Evolutionary conservation across 2,888 invertebrate species (phyloP).

Genomic region (Cylloceria caligata): DNA sequence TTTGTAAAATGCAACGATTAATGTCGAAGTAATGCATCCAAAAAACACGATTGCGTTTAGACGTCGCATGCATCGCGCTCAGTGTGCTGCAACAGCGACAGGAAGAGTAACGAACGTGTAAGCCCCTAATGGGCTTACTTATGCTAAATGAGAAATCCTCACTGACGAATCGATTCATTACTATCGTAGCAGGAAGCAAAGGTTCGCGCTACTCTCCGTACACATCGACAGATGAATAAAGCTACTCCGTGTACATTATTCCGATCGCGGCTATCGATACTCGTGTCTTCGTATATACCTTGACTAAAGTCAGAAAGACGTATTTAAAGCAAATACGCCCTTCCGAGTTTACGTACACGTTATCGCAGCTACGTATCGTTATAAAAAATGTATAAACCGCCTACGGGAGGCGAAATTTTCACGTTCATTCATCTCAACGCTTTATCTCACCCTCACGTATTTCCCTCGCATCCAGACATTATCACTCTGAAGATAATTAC

Average conservation of each 20-base stretch:
- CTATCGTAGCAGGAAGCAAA: slow-evolving; percentile 60
- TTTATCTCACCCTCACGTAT: too few species aligned
- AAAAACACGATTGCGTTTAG: slow-evolving; percentile 11
- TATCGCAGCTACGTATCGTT: too few species aligned
- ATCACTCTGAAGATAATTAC: too few species aligned
- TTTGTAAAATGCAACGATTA: not conserved
- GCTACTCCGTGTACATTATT: not conserved
- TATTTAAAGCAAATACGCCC: too few species aligned
- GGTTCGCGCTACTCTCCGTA: not conserved
- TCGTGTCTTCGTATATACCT: not conserved
- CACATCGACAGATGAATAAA: not conserved
- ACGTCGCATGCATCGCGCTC: not conserved
- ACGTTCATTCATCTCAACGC: too few species aligned
- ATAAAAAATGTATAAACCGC: too few species aligned
- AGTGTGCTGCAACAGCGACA: not conserved
- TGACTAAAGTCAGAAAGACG: too few species aligned
- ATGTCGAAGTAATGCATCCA: not conserved
- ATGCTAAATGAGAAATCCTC: slow-evolving; percentile 46
- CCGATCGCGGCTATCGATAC: not conserved
- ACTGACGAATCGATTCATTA: slow-evolving; percentile 74
- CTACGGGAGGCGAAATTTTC: too few species aligned
- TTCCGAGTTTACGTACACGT: too few species aligned
- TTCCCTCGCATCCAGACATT: too few species aligned
- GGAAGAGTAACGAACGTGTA: not conserved
- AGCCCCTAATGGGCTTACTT: too few species aligned